Evolutionary conservation across 1,140 invertebrate species (phyloP), one percentile per base, ranked within the genome.

Genomic region (Ooceraea biroi): DNA sequence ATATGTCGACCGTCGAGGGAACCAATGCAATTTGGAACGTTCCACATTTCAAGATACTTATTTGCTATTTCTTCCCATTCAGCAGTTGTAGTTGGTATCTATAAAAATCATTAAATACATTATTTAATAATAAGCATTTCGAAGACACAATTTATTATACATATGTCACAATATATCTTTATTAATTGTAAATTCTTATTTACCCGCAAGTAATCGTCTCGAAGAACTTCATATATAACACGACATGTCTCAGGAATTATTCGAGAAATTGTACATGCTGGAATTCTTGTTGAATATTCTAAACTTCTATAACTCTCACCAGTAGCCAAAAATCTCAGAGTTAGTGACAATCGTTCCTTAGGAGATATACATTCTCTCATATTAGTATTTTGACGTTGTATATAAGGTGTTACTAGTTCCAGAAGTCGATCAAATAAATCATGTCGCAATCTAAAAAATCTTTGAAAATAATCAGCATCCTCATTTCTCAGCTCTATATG

Each of bases 341-440:
- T 65, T 0, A 65, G 2, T 12, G 61, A 65, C 30, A 65, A 11
- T 22, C 30, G 61, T 22, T 65, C 61, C 5, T 12, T 41, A 17
- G 58, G 58, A 44, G n/a, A 8, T 41, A 65, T 65, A 44, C 30
- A 41, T 12, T 65, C 30, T 12, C 36, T 65, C 30, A 65, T 19
- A 3, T 41, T 44, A 4, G 61, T 65, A 44, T 65, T 19, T 65
- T 65, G n/a, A 65, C 61, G 61, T n/a, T 65, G 36, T 41, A 65
- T 65, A 5, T 19, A 63, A 3, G 30, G 27, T 44, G 61, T 1
- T 19, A 65, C n/a, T 1, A 19, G 3, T 17, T 65, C 3, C 1
- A 65, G 7, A 41, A 65, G 61, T 41, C 5, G 17, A 19, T 65
- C 36, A 19, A 65, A 65, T 65, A 41, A 65, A 4, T 65, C 61